A percentile compares a stretch with the other conserved stretches of the same genome.
Evolutionary conservation across 2,888 invertebrate genomes (phyloP).

Genomic region (Ormia ochracea): DNA sequence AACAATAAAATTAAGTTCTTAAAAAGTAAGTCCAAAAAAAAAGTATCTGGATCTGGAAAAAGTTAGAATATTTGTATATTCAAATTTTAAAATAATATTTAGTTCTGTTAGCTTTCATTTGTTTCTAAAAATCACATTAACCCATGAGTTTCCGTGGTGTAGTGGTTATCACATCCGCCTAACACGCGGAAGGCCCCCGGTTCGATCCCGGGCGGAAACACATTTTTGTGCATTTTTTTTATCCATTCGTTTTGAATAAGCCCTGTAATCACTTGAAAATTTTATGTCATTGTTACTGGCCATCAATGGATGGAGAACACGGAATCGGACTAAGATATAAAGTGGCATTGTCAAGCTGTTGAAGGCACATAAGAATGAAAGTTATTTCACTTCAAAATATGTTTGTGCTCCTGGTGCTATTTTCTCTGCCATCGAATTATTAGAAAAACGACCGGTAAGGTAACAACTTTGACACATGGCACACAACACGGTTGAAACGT

Average conservation of each 20-base stretch:
- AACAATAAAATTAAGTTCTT: no score
- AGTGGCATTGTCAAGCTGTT: not conserved
- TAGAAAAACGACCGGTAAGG: constrained; percentile 23
- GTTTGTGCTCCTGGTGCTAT: not conserved
- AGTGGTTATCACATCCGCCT: constrained; percentile 78
- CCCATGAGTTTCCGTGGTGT: constrained; percentile 77
- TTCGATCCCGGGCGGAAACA: constrained; percentile 72
- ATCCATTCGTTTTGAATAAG: no score
- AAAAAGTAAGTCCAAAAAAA: no score
- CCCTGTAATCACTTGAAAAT: no score
- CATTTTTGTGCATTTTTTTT: no score
- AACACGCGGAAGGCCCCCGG: constrained; percentile 78
- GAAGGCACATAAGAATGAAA: not conserved
- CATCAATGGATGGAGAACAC: not conserved
- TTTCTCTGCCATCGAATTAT: constrained; percentile 23
- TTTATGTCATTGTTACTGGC: not conserved
- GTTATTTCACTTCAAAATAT: not conserved
- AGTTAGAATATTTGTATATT: no score
- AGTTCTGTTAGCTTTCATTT: no score
- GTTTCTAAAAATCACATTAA: no score
- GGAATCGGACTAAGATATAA: constrained; percentile 2
- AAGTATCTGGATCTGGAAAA: no score
- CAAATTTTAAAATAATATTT: not conserved
- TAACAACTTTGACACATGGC: constrained; percentile 32
- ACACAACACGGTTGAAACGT: constrained; percentile 12